phyloP scores from a whole-genome alignment of 2,797 vertebrate genomes.

The Meda fulgida region DNA sequence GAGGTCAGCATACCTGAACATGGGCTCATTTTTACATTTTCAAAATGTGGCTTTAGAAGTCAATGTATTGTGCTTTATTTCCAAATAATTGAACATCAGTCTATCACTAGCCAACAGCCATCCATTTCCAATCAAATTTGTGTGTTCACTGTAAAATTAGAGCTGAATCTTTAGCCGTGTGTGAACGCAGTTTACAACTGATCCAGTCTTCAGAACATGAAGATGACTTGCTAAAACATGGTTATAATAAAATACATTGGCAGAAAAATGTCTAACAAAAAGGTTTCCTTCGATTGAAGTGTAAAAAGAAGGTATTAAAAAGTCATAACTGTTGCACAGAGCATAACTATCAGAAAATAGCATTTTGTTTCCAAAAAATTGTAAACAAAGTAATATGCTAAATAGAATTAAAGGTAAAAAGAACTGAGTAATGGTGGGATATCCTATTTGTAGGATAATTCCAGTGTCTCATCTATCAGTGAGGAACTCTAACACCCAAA shows the following conservation, averaged over 20 bases:
- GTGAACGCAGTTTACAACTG: not conserved
- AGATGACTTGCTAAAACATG: not conserved
- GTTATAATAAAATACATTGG: not conserved
- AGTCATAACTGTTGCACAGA: too few species aligned
- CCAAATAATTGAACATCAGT: not conserved
- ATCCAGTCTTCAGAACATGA: too few species aligned
- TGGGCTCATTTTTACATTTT: not conserved
- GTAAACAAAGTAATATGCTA: not conserved
- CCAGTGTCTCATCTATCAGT: not conserved
- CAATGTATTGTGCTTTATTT: not conserved
- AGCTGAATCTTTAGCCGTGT: not conserved
- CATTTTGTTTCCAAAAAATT: too few species aligned
- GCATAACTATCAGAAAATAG: too few species aligned
- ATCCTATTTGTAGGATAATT: not conserved
- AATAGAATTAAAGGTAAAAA: not conserved
- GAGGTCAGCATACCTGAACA: conserved; percentile 17
- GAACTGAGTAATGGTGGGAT: too few species aligned
- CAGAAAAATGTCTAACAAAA: not conserved
- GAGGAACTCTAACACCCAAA: not conserved
- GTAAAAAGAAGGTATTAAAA: not conserved
- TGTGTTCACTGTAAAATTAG: not conserved
- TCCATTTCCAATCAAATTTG: not conserved
- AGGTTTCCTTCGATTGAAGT: not conserved
- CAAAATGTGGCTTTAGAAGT: not conserved
- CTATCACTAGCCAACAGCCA: not conserved